These are phyloP conservation scores for Columba livia DNA, from an alignment of 2,113 vertebrate species.

Conservation along the genomic window DNA sequence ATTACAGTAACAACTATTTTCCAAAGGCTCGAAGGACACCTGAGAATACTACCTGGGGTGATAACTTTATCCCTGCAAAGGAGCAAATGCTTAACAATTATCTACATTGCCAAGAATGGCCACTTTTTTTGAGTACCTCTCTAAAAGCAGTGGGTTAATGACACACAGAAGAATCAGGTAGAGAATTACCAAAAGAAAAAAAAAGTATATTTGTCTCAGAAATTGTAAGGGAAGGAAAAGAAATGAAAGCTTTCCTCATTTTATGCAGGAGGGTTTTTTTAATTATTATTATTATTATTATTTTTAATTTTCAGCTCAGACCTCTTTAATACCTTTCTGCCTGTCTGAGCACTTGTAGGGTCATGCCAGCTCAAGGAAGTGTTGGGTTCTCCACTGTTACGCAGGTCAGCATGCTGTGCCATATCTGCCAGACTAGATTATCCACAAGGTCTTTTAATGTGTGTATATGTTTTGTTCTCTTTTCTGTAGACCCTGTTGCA, in stretches of 20 bases:
- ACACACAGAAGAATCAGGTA: neutral
- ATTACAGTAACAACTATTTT: constrained; percentile 41
- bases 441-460: neutral
- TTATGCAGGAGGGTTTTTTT: neutral
- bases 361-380: neutral
- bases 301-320: neutral
- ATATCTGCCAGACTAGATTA: neutral
- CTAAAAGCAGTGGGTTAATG: neutral
- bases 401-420: neutral
- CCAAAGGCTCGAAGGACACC: constrained; percentile 18
- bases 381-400: neutral
- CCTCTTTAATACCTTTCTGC: neutral
- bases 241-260: neutral
- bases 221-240: neutral
- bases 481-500: neutral
- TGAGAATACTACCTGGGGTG: constrained; percentile 15
- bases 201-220: neutral
- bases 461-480: neutral
- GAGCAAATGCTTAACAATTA: constrained; percentile 26
- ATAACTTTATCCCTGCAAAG: constrained; percentile 17
- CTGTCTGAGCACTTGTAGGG: neutral
- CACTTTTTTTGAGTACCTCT: neutral
- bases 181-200: neutral
- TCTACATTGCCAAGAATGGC: neutral
- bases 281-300: neutral